phyloP scores from a whole-genome alignment of 2,888 invertebrate genomes.

The Volucella inanis region DNA sequence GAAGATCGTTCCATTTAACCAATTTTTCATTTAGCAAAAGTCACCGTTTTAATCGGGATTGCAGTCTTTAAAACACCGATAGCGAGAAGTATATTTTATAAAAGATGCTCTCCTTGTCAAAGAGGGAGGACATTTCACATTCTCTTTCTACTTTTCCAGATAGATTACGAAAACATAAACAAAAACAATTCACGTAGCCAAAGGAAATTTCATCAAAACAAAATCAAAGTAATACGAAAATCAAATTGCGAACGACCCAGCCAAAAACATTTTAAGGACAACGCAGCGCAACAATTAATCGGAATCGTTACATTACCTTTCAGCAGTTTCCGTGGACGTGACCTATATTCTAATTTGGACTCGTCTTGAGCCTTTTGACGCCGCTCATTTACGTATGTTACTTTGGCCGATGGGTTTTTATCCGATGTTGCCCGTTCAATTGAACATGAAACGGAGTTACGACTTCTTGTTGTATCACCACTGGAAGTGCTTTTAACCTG shows the following conservation, averaged over 20 bases:
- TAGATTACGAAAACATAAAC: background rate
- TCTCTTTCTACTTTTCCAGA: background rate
- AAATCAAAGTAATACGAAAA: background rate
- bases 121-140: too few species aligned
- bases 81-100: too few species aligned
- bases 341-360: constrained; percentile 81
- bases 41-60: too few species aligned
- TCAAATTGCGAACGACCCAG: constrained; percentile 29
- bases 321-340: constrained; percentile 81
- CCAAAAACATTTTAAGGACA: constrained; percentile 20
- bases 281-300: background rate
- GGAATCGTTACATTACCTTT: constrained; percentile 79
- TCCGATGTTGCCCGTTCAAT: constrained; percentile 82
- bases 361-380: constrained; percentile 81
- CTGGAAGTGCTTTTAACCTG: constrained; percentile 82
- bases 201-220: background rate
- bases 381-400: constrained; percentile 82
- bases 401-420: constrained; percentile 80
- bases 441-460: constrained; percentile 82
- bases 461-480: constrained; percentile 83
- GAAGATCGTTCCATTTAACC: too few species aligned
- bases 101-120: too few species aligned
- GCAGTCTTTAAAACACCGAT: too few species aligned
- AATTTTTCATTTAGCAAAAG: too few species aligned
- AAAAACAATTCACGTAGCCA: background rate